Base-by-base conservation (phyloP, 2,113 vertebrate species). In the Falco punctatus region DNA sequence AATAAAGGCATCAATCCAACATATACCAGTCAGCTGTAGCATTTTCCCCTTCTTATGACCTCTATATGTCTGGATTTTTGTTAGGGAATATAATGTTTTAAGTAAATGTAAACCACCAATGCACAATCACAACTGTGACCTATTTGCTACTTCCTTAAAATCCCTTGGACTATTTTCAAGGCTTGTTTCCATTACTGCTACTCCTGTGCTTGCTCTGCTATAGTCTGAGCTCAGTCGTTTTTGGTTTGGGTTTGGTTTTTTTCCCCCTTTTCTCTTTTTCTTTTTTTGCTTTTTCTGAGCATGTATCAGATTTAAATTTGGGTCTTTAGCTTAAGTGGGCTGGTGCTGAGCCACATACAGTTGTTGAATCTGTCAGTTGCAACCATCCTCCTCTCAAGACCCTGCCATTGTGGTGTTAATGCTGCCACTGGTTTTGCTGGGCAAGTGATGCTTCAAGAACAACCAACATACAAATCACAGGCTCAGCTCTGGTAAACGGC, bases 1-100 rank as follows among this genome's bases (percentile, higher is more conserved):
- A 94, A 95, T 74, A 91, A 75, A 94, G 88, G 87, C 91, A 65
- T 73, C 30, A 80, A 88, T 86, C 93, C 94, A 85, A 78, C 82
- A 52, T 96, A 92, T 88, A 96, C 85, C 94, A 96, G 93, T 93
- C 79, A 97, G 93, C 93, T 96, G 91, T 80, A 95, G 94, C 75
- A 78, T 82, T 94, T 84, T 85, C 79, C 80, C 78, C 75, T 94
- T 77, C 69, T 93, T 83, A 78, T 94, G 83, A 93, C 72, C 95
- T 94, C 94, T 92, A 2, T 92, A 88, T 52, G 75, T 97, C 93
- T 97, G 86, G 80, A 86, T 94, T 95, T 94, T 93, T 97, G 49
- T 87, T 96, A 86, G 70, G 83, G 88, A 54, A 96, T 83, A 79
- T 87, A 96, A 95, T 77, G 94, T 66, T 89, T 75, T 85, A 92